Evolutionary conservation across 2,797 vertebrate species (phyloP).

Genomic region (Huso huso): DNA sequence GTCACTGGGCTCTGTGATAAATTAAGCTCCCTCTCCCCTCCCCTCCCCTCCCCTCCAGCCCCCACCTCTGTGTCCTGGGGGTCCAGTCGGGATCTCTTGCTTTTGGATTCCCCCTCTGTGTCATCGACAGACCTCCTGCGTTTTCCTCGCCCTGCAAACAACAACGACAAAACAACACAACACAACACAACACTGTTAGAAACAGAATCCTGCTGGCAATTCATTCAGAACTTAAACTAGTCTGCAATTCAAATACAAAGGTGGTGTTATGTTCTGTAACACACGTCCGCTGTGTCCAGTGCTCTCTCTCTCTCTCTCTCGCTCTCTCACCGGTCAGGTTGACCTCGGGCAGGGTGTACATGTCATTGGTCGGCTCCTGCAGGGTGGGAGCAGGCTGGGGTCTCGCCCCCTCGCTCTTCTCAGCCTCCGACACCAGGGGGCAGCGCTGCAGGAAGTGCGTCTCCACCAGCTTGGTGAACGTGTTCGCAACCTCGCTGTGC

Average conservation of each 20-base stretch:
- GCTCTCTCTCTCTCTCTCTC: no score
- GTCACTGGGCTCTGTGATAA: no score
- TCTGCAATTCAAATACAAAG: no score
- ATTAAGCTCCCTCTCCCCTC: no score
- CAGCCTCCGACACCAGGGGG: constrained; percentile 31
- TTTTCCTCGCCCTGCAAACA: constrained; percentile 49
- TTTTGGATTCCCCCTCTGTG: constrained; percentile 32
- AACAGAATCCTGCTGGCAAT: no score
- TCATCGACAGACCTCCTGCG: constrained; percentile 40
- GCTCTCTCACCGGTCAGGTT: constrained; percentile 50
- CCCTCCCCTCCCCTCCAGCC: accelerated
- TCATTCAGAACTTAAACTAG: no score
- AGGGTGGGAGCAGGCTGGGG: constrained; percentile 33
- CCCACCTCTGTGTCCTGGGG: constrained; percentile 44
- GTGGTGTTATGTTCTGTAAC: no score
- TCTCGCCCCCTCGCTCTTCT: constrained; percentile 1
- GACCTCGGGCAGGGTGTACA: constrained; percentile 72
- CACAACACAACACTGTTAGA: no score
- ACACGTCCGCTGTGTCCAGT: no score
- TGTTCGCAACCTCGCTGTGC: constrained; percentile 66
- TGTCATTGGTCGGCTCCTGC: constrained; percentile 65
- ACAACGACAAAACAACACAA: no score
- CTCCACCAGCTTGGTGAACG: constrained; percentile 78
- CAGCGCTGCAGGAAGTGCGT: constrained; percentile 93
- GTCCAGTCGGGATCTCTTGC: constrained; percentile 41